Conservation (phyloP, 2,113 vertebrate genomes). For the Callospermophilus lateralis region DNA sequence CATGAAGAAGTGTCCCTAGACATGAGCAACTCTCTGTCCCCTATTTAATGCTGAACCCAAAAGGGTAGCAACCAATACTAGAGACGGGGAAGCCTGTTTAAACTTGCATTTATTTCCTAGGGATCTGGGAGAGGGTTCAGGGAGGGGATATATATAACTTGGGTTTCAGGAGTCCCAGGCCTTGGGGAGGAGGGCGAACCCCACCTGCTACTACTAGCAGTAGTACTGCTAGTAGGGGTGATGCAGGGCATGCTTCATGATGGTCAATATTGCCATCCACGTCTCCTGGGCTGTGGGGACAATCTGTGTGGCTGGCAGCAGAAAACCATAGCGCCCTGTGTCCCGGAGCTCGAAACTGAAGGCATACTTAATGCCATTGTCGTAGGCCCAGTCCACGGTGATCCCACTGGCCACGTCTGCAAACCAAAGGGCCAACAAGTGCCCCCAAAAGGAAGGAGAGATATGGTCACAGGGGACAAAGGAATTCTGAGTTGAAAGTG, state of each 20-base stretch:
- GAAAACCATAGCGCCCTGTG: conserved; percentile 91
- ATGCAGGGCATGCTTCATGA: conserved; percentile 88
- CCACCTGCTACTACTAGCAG: not conserved
- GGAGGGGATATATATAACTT: not conserved
- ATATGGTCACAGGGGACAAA: not conserved
- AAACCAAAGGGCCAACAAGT: conserved; percentile 11
- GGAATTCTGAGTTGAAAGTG: not conserved
- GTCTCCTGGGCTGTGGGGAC: conserved; percentile 93
- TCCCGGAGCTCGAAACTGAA: conserved; percentile 94
- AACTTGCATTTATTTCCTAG: conserved; percentile 66
- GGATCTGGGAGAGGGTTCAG: not conserved
- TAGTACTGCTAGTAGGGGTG: conserved; percentile 87
- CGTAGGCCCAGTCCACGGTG: conserved; percentile 93
- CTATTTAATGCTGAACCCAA: not conserved
- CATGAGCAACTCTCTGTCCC: not conserved
- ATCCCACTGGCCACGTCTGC: conserved; percentile 92
- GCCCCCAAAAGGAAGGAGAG: not conserved
- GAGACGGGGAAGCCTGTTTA: conserved; percentile 18
- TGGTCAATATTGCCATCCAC: conserved; percentile 91
- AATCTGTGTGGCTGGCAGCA: conserved; percentile 93
- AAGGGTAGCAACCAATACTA: not conserved
- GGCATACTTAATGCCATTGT: conserved; percentile 92
- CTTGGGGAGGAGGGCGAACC: not conserved
- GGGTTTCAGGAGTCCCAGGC: not conserved
- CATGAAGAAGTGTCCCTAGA: not conserved